Evolutionary conservation across 1,140 invertebrate genomes (phyloP).

Genomic region (Leptopilina boulardi): DNA sequence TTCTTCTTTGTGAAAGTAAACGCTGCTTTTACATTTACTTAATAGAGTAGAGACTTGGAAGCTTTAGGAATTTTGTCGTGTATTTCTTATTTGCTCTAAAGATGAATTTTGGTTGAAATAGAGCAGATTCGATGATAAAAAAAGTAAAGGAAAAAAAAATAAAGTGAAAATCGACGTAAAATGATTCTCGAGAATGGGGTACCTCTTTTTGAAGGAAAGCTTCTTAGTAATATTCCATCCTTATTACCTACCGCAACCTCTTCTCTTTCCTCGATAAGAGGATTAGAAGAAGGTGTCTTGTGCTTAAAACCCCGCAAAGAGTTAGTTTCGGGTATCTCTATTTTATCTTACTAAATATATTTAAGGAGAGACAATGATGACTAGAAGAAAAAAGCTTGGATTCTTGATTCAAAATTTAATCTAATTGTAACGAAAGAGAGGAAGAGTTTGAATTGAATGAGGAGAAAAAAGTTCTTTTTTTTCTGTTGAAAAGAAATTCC

Average conservation of each 20-base stretch:
- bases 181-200: slow-evolving; percentile 14
- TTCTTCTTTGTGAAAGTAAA: background rate
- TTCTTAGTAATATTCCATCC: slow-evolving; percentile 58
- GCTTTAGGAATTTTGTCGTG: background rate
- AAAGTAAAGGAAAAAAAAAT: background rate
- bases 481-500: too few species aligned
- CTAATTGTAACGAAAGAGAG: too few species aligned
- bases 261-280: slow-evolving; percentile 64
- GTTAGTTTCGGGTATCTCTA: slow-evolving; percentile 39
- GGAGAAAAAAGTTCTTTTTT: too few species aligned
- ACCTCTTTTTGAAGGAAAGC: slow-evolving; percentile 57
- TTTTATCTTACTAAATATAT: background rate
- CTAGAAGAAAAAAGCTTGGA: slow-evolving; percentile 53
- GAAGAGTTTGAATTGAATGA: too few species aligned
- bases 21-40: slow-evolving; percentile 5
- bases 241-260: slow-evolving; percentile 61
- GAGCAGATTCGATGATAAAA: background rate
- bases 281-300: slow-evolving; percentile 50
- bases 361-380: background rate
- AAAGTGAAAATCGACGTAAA: slow-evolving; percentile 7
- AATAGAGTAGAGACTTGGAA: background rate
- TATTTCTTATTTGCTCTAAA: slow-evolving; percentile 19
- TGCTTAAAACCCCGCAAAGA: slow-evolving; percentile 51
- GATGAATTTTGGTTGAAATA: background rate
- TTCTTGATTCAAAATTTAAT: slow-evolving; percentile 47